A percentile compares a stretch with the other conserved stretches of the same genome.
Conservation (phyloP, 2,888 invertebrate species). For the Agrenia bidenticulata region DNA sequence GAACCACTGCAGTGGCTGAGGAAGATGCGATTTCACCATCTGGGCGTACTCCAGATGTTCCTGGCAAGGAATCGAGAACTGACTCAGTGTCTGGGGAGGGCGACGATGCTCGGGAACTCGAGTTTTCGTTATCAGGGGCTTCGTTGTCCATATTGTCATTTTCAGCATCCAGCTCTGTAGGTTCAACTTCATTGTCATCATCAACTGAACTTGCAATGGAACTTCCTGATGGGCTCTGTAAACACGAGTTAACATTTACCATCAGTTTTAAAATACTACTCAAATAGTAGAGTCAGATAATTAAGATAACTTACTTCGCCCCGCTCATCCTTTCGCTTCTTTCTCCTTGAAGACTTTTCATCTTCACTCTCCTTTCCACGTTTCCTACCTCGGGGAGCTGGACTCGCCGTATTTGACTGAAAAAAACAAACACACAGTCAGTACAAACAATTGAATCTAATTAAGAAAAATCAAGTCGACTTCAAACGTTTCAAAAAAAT, state of each 20-base stretch:
- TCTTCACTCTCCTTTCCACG: slow-evolving; percentile 56
- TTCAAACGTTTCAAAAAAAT: background rate
- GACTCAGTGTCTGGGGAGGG: slow-evolving; percentile 46
- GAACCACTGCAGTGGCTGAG: slow-evolving; percentile 15
- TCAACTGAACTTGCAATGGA: slow-evolving; percentile 80
- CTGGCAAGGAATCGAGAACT: slow-evolving; percentile 31
- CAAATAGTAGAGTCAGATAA: background rate
- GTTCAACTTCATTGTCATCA: slow-evolving; percentile 59
- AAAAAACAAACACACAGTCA: no score
- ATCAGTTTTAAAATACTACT: background rate
- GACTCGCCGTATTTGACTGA: slow-evolving; percentile 52
- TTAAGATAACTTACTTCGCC: slow-evolving; percentile 58
- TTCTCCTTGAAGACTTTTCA: slow-evolving; percentile 63
- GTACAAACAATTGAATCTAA: background rate
- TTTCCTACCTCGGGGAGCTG: slow-evolving; percentile 50
- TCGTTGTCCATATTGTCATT: slow-evolving; percentile 51
- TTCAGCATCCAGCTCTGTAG: slow-evolving; percentile 41
- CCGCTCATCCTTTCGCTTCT: slow-evolving; percentile 63
- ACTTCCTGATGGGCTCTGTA: slow-evolving; percentile 74
- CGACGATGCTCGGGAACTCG: slow-evolving; percentile 53
- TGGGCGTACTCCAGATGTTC: slow-evolving; percentile 15
- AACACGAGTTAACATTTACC: slow-evolving; percentile 10
- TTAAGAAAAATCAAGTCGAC: background rate
- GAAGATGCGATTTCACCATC: slow-evolving; percentile 8
- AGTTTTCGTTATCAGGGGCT: slow-evolving; percentile 47